Evolutionary conservation across 1,140 invertebrate genomes (phyloP), one percentile per base, ranked within the genome.

Genomic region (Scaptomyza montana): DNA sequence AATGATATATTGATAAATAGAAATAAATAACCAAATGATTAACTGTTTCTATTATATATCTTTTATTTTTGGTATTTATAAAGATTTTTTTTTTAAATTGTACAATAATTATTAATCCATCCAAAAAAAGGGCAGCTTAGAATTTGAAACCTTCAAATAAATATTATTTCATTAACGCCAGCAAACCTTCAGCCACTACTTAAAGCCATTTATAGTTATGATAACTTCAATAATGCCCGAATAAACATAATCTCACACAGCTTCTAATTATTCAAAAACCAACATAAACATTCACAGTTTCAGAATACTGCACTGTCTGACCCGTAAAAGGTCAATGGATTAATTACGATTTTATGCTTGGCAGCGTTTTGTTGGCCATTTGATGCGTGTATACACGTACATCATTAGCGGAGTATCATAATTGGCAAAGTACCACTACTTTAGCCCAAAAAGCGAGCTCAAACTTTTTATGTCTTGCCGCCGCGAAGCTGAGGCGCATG

Each of bases 341-440:
- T 70, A 57, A 71, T 71, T 75, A 64, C 71, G 65, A 45, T 33
- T 55, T 62, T 45, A 56, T 69, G 51, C 65, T 68, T 43, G 56
- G 51, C 43, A 12, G 47, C 69, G 21, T 68, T 60, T 68, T 61
- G 70, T 68, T 51, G 64, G 56, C 49, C 65, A 74, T 73, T 68
- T 68, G 56, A 73, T 63, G 50, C 57, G 28, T 56, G n/a, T 33
- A 36, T 36, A 25, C 45, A 71, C 71, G 66, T 65, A 64, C 71
- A 77, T 77, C 75, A 74, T 77, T 77, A 77, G 72, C 66, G 65
- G 60, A 45, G 41, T 57, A 65, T 65, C 62, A 70, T 60, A 70
- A 67, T 50, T 63, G 70, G 56, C 74, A 86, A 7, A 36, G 8
- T 36, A 9, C 33, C 7, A 68, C 60, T 67, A 77, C 66, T 72